Evolutionary conservation across 2,113 vertebrate genomes (phyloP).

Genomic region (Crotalus viridis): DNA sequence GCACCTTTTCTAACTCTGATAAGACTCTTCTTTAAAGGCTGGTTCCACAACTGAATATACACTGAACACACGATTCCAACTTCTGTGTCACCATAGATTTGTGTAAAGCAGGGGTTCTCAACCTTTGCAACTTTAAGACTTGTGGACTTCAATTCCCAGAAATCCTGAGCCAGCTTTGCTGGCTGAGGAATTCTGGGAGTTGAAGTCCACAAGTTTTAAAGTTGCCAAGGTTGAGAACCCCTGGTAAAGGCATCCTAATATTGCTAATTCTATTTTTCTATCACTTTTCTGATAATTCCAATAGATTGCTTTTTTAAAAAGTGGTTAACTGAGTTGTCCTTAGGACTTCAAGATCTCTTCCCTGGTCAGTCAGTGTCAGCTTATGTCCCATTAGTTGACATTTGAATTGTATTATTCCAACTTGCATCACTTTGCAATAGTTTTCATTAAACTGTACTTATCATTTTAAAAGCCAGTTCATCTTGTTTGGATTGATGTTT

Average conservation of each 20-base stretch:
- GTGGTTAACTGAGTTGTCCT: background rate
- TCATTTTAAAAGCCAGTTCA: background rate
- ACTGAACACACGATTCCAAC: background rate
- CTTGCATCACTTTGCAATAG: background rate
- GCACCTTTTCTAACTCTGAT: background rate
- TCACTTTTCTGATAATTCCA: background rate
- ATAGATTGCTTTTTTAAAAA: background rate
- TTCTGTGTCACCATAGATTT: background rate
- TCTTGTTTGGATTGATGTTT: background rate
- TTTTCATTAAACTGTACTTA: background rate
- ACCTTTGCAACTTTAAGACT: no score
- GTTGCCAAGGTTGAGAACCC: no score
- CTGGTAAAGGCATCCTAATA: background rate
- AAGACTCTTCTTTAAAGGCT: background rate
- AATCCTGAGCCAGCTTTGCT: no score
- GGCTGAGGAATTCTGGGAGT: no score
- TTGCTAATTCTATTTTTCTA: background rate
- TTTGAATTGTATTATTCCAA: background rate
- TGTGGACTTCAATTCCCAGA: no score
- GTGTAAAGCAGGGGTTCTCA: background rate
- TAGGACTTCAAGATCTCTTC: background rate
- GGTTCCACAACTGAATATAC: background rate
- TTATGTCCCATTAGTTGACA: background rate
- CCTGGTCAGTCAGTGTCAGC: background rate
- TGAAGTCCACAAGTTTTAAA: no score